Evolutionary conservation across 2,113 vertebrate species (phyloP).

Genomic region (Trematomus loennbergii): DNA sequence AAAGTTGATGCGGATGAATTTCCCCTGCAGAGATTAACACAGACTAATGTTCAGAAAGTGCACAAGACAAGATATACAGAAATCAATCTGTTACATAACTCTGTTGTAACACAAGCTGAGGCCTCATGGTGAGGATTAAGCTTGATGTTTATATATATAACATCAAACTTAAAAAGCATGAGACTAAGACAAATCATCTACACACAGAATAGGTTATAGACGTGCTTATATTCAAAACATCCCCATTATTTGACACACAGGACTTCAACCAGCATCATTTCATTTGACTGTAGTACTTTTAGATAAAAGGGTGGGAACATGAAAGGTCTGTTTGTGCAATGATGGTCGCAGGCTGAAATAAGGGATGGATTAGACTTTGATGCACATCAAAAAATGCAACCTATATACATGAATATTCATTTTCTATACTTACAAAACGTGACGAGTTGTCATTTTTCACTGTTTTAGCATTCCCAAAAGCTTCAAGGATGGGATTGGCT

Average conservation of each 20-base stretch:
- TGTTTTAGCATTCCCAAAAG: conserved; percentile 98
- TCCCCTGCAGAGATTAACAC: conserved; percentile 86
- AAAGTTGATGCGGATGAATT: conserved; percentile 99
- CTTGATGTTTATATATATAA: conserved; percentile 3
- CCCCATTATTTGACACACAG: neutral
- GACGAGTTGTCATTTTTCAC: conserved; percentile 99
- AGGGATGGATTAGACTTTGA: neutral
- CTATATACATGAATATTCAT: neutral
- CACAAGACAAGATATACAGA: conserved; percentile 1
- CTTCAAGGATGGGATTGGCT: conserved; percentile 97
- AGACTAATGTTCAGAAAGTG: conserved; percentile 28
- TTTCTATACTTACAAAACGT: conserved; percentile 92
- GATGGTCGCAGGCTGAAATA: neutral
- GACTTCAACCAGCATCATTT: neutral
- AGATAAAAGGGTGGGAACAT: neutral
- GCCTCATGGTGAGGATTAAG: neutral
- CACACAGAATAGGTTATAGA: neutral
- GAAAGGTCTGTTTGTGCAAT: neutral
- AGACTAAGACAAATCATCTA: neutral
- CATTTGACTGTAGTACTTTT: neutral
- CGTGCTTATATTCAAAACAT: neutral
- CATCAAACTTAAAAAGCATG: neutral
- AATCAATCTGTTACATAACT: neutral
- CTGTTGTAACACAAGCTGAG: neutral
- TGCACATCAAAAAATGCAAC: neutral